Conservation (phyloP, 92 coral and sea anemone genomes). For the Epizoanthus ramosus region DNA sequence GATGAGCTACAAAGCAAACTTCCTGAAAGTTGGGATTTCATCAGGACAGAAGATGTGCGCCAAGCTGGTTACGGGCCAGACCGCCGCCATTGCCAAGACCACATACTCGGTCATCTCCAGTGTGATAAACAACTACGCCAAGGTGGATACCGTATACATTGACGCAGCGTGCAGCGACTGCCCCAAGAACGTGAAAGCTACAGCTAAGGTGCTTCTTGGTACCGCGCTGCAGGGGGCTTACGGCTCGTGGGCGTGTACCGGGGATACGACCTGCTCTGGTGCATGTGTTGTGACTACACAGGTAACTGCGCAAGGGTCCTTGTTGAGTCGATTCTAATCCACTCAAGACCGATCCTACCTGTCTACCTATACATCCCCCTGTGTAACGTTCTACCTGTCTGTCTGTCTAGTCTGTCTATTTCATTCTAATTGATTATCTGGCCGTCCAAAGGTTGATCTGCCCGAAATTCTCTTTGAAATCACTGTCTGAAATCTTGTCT, state of each 20-base stretch:
- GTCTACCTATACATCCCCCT: too few relatives aligned
- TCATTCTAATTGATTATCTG: too few relatives aligned
- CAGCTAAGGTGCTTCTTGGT: constrained; percentile 70
- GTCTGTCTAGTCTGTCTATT: not conserved
- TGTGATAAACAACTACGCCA: constrained; percentile 50
- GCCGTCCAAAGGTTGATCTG: too few relatives aligned
- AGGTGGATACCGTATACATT: constrained; percentile 44
- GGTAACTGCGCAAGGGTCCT: constrained; percentile 17
- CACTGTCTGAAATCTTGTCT: too few relatives aligned
- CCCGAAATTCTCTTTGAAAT: too few relatives aligned
- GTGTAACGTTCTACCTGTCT: not conserved
- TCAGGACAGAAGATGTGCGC: constrained; percentile 69
- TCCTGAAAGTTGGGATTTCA: constrained; percentile 54
- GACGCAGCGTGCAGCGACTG: constrained; percentile 68
- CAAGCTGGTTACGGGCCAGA: constrained; percentile 66
- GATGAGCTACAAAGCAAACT: constrained; percentile 48
- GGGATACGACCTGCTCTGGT: constrained; percentile 66
- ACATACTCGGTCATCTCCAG: constrained; percentile 60
- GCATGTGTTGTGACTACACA: constrained; percentile 71
- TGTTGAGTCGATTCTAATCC: not conserved
- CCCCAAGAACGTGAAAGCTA: constrained; percentile 46
- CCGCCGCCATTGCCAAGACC: constrained; percentile 68
- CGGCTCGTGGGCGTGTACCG: constrained; percentile 68
- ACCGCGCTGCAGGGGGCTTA: constrained; percentile 47
- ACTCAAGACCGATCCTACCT: too few relatives aligned